Conservation (phyloP, 2,888 invertebrate species). For the Allolobophora icterica region DNA sequence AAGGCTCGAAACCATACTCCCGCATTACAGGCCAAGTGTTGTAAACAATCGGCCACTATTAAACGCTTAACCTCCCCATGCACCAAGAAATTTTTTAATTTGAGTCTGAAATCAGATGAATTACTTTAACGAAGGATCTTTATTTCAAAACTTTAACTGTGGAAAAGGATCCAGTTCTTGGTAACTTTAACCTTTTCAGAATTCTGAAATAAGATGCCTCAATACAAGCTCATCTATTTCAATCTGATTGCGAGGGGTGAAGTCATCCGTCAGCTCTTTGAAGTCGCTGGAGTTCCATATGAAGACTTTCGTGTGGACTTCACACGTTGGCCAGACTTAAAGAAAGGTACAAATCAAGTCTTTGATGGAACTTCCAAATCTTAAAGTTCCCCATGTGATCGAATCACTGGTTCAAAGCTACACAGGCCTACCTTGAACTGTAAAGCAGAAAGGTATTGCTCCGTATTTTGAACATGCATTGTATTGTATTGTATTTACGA, state of each 20-base stretch:
- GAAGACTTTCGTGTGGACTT: conserved; percentile 70
- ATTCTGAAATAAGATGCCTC: conserved; percentile 1
- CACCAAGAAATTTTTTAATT: neutral
- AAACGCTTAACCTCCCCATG: neutral
- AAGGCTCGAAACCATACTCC: too few species aligned
- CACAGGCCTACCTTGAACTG: too few species aligned
- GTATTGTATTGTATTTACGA: too few species aligned
- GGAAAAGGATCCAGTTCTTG: neutral
- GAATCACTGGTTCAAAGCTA: too few species aligned
- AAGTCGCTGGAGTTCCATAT: conserved; percentile 70
- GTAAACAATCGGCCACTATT: too few species aligned
- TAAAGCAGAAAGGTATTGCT: too few species aligned
- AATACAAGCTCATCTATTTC: conserved; percentile 68
- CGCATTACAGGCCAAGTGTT: too few species aligned
- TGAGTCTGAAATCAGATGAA: neutral
- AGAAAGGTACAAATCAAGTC: conserved; percentile 43
- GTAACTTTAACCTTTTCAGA: neutral
- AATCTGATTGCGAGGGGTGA: conserved; percentile 71
- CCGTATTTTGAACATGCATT: neutral
- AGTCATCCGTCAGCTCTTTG: conserved; percentile 71
- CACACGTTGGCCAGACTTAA: conserved; percentile 58
- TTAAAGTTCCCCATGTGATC: neutral
- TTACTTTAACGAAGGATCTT: neutral
- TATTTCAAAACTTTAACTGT: neutral
- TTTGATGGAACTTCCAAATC: neutral